Base-by-base conservation (phyloP, 2,888 invertebrate genomes). In the Leucophenga montana region DNA sequence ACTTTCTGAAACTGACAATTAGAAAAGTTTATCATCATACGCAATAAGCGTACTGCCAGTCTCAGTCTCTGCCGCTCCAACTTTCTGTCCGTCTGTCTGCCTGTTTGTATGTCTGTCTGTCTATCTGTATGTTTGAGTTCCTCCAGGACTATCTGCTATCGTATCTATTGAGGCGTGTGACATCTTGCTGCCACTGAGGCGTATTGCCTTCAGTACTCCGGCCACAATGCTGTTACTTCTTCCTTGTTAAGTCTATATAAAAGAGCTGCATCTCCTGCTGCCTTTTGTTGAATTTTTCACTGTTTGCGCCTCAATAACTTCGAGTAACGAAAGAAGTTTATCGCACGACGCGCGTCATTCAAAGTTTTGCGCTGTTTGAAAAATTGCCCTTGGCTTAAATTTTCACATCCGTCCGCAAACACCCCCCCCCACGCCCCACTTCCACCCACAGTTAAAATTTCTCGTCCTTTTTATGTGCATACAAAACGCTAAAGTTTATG, bases 1-100 rank as follows among this genome's bases (percentile, higher is more conserved):
- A 83, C 83, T 84, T 84, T 80, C 76, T 80, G 78, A 77, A 84
- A 82, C 84, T 84, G 83, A 84, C 84, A 83, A 84, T 83, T 82
- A 81, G 77, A 83, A 82, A 83, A 83, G 83, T 83, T 83, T 84
- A 84, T 84, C 84, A 84, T 77, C 61, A 61, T 61, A 61, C 61
- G 44, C 14, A 61, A 44, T 39, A 44, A 61, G 76, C 80, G 73
- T 74, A 44, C 44, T 50, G 61, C 39, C 61, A 16, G 39, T n/a
- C 61, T 5, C 39, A 39, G 39, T 39, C 33, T 33, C 33, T 14
- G 8, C n/a, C n/a, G n/a, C n/a, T n/a, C n/a, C n/a, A n/a, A n/a
- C n/a, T n/a, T n/a, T n/a, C n/a, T 33, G 39, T 33, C 59, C 16
- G 6, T 8, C 39, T n/a, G 54, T 22, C 54, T 56, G 54, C 13